Evolutionary conservation across 2,113 vertebrate species (phyloP).

Genomic region (Emydocephalus ijimae): DNA sequence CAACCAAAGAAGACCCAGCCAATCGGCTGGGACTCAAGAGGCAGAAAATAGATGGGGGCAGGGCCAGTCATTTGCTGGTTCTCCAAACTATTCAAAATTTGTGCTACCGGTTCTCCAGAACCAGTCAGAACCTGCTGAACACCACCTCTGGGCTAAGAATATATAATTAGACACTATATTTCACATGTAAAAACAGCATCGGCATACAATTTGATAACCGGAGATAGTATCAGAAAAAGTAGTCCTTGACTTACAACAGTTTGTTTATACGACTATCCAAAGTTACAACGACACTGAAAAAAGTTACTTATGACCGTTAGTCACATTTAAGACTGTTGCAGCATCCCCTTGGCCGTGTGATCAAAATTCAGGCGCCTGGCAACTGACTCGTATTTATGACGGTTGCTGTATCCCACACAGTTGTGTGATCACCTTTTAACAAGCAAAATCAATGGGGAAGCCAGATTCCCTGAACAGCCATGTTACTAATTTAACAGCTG

Average conservation of each 20-base stretch:
- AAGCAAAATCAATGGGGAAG: not conserved
- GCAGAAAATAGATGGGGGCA: too few species aligned
- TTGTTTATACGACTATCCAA: not conserved
- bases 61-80: too few species aligned
- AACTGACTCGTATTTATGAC: not conserved
- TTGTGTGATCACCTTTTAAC: too few species aligned
- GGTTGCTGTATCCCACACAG: not conserved
- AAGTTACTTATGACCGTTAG: not conserved
- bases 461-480: not conserved
- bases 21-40: too few species aligned
- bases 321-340: not conserved
- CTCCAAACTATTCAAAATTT: too few species aligned
- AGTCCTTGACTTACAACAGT: not conserved
- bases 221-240: not conserved
- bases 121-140: too few species aligned
- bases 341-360: not conserved
- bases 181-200: not conserved
- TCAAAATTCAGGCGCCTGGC: not conserved
- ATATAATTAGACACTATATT: not conserved
- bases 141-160: not conserved
- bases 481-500: not conserved
- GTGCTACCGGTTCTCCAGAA: too few species aligned
- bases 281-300: not conserved
- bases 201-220: not conserved
- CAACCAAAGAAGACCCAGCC: too few species aligned